Conservation (phyloP, 2,888 invertebrate genomes). For the Chaetoderma sp. region DNA sequence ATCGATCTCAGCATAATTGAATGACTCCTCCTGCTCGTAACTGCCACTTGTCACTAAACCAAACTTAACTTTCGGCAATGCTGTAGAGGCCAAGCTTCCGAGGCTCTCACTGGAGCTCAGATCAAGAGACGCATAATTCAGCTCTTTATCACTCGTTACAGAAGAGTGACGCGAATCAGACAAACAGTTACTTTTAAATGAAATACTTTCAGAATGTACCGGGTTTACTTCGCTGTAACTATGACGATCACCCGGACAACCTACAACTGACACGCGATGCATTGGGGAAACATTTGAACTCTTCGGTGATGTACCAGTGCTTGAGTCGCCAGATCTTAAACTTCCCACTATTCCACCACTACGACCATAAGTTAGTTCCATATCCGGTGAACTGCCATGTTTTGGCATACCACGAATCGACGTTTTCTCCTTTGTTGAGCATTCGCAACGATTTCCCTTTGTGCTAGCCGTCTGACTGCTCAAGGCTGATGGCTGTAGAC, state of each 20-base stretch:
- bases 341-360: no score
- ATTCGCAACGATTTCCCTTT: no score
- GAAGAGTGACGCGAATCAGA: not conserved
- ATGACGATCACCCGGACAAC: conserved; percentile 2
- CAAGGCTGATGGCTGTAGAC: no score
- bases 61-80: not conserved
- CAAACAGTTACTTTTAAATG: not conserved
- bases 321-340: no score
- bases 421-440: no score
- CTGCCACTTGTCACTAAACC: not conserved
- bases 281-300: no score
- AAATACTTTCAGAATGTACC: not conserved
- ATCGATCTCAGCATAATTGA: conserved; percentile 66
- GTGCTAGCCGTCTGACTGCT: no score
- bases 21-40: not conserved
- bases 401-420: no score
- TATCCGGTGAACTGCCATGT: no score
- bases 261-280: no score
- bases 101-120: conserved; percentile 43
- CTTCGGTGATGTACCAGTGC: no score
- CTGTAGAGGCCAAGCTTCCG: not conserved
- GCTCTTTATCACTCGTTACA: conserved; percentile 21
- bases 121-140: conserved; percentile 70
- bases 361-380: no score
- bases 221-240: conserved; percentile 5